Percentiles rank a stretch among this genome's conserved stretches.
Evolutionary conservation across 2,113 vertebrate species (phyloP).

Genomic region (Petaurus breviceps): DNA sequence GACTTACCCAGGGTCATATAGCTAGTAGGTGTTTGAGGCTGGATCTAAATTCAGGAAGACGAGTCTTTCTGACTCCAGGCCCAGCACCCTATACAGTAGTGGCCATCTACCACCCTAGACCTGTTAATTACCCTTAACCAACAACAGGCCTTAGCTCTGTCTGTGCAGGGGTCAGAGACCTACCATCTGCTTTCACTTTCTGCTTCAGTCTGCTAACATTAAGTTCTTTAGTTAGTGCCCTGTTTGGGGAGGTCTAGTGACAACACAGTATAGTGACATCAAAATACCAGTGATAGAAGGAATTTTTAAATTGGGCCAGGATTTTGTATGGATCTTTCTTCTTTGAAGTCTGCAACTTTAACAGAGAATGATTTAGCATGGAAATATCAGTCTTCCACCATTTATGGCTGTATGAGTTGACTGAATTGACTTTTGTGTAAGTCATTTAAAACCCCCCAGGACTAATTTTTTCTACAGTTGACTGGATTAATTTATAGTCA

Average conservation of each 20-base stretch:
- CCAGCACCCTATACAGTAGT: not conserved
- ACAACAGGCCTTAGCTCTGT: not conserved
- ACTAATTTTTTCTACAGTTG: not conserved
- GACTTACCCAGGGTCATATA: not conserved
- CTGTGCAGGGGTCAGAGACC: not conserved
- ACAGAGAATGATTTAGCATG: not conserved
- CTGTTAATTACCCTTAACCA: not conserved
- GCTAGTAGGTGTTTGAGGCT: not conserved
- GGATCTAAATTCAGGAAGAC: not conserved
- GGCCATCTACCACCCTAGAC: not conserved
- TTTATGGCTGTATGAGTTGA: not conserved
- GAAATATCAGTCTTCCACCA: not conserved
- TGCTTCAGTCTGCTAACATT: not conserved
- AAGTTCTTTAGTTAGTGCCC: not conserved
- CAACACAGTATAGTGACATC: not conserved
- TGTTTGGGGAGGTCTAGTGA: not conserved
- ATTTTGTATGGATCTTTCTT: not conserved
- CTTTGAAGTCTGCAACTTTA: not conserved
- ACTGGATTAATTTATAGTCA: not conserved
- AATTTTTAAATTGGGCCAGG: not conserved
- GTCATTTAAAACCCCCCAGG: not conserved
- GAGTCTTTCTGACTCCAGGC: not conserved
- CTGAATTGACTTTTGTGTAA: not conserved
- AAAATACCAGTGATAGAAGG: not conserved
- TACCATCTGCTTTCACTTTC: not conserved